Base-by-base conservation (phyloP, 2,797 vertebrate genomes). In the Lates japonicus region DNA sequence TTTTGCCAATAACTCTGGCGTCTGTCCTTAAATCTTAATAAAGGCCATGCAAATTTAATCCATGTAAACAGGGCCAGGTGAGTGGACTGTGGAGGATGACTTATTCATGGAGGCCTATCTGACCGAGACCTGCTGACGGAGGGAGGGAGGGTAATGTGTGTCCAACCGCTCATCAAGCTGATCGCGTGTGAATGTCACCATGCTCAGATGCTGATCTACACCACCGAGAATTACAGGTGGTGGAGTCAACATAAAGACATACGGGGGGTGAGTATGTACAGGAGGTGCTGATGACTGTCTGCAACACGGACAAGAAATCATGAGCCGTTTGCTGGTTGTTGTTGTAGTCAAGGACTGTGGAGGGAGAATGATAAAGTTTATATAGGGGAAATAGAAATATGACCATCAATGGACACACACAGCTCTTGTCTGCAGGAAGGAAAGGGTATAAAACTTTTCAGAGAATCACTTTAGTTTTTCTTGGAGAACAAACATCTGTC, bases 41-140 rank as follows among this genome's bases (percentile, higher is more conserved):
- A 83, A 90, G 78, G 17, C 55, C 80, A 90, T 93, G 76, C 81
- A 93, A 86, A 74, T 88, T 91, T 89, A 81, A 93, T 84, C 17
- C 11, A 5, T 25, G 72, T 84, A 83, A 90, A 90, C 88, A 82
- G 76, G 80, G 33, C 46, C 73, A 78, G 82, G 79, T 82, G 75
- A 86, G 87, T 58, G 77, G 86, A 72, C 70, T 46, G 82, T 12
- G 78, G 57, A 31, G 29, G 61, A 89, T 89, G 79, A 89, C 64
- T 92, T 81, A 92, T 92, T 90, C 63, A 89, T 90, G 83, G 35
- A 48, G 79, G 85, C 59, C 78, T 73, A 81, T 67, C 74, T 80
- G 71, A 83, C 83, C 48, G 17, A 70, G 79, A 72, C 74, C 72
- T 67, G 68, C 39, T 39, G 67, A 25, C 17, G 3, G 75, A 17